Evolutionary conservation across 2,113 vertebrate genomes (phyloP).

Genomic region (Pholis gunnellus): DNA sequence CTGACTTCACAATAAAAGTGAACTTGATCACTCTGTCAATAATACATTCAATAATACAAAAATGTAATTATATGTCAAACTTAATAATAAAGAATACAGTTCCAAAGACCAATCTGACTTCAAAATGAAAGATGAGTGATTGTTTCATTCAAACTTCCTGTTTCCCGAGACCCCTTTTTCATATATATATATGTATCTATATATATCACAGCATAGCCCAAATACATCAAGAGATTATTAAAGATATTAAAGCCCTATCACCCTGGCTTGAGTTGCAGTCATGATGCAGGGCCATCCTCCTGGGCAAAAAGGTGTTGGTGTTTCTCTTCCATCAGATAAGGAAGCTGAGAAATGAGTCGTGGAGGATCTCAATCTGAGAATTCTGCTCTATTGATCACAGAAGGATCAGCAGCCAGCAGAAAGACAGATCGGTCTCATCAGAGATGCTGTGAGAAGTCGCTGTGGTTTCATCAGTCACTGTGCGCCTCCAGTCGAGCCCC

Average conservation of each 20-base stretch:
- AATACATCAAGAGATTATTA: too few species aligned
- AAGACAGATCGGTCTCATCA: conserved; percentile 1
- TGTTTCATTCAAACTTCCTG: neutral
- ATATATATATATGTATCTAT: too few species aligned
- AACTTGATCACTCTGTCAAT: too few species aligned
- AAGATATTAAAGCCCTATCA: too few species aligned
- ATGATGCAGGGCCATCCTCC: neutral
- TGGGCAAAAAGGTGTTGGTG: neutral
- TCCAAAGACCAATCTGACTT: neutral
- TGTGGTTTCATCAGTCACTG: conserved; percentile 30
- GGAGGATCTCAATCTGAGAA: neutral
- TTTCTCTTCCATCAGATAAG: neutral
- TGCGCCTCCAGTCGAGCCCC: neutral
- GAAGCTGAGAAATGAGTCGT: neutral
- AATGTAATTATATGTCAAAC: neutral
- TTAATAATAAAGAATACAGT: neutral
- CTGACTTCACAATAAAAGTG: neutral
- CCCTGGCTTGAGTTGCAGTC: neutral
- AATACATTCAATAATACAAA: too few species aligned
- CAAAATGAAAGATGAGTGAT: neutral
- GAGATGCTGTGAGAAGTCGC: conserved; percentile 23
- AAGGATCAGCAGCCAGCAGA: neutral
- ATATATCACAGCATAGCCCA: too few species aligned
- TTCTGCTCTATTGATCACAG: neutral
- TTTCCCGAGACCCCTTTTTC: neutral